phyloP scores from a whole-genome alignment of 2,888 invertebrate genomes.

The Archaeoteleia sp. region DNA sequence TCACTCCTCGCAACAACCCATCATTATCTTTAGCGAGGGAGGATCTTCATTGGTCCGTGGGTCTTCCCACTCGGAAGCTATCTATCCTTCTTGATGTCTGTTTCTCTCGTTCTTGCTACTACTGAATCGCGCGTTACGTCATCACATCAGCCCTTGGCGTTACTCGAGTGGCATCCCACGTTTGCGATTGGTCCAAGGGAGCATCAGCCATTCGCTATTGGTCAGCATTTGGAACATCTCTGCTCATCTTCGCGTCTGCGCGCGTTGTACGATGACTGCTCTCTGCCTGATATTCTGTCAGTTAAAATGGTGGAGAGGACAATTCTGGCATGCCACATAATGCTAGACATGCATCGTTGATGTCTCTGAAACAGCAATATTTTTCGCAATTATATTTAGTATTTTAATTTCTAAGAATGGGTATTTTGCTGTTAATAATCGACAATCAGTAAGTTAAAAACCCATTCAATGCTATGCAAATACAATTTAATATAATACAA shows the following conservation, averaged over 20 bases:
- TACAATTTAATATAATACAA: too few species aligned
- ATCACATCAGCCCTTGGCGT: slow-evolving; percentile 29
- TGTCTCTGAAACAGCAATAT: not conserved
- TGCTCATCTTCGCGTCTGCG: slow-evolving; percentile 72
- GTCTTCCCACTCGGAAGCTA: slow-evolving; percentile 64
- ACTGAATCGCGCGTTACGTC: slow-evolving; percentile 39
- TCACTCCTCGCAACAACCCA: slow-evolving; percentile 50
- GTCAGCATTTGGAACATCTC: slow-evolving; percentile 66
- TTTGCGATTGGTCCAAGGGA: slow-evolving; percentile 68
- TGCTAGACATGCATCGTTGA: not conserved
- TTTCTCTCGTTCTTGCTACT: slow-evolving; percentile 43
- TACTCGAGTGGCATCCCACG: slow-evolving; percentile 62
- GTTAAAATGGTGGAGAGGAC: slow-evolving; percentile 66
- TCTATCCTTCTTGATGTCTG: slow-evolving; percentile 21
- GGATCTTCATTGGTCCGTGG: slow-evolving; percentile 63
- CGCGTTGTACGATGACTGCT: slow-evolving; percentile 52
- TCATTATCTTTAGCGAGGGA: slow-evolving; percentile 58
- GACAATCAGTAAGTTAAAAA: too few species aligned
- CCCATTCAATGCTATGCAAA: too few species aligned
- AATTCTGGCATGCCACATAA: not conserved
- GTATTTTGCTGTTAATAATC: too few species aligned
- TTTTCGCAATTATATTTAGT: slow-evolving; percentile 12
- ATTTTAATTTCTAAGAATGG: too few species aligned
- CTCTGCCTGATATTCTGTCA: slow-evolving; percentile 43
- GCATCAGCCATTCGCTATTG: slow-evolving; percentile 69